Evolutionary conservation across 2,113 vertebrate genomes (phyloP), one percentile per base, ranked within the genome.

Genomic region (Myanophis thanlyinensis): DNA sequence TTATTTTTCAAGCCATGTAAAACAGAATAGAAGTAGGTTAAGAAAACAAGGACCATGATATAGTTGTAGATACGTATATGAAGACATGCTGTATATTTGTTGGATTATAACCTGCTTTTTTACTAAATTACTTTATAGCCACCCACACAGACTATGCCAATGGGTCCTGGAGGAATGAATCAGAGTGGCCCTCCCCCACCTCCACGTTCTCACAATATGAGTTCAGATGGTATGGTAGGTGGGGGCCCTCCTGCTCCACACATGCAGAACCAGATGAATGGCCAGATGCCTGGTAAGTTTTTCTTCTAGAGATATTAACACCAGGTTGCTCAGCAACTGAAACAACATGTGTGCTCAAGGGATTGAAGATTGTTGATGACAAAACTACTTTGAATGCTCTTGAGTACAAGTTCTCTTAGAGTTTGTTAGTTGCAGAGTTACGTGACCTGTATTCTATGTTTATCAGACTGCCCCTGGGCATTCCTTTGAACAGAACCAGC

Each of bases 241-340:
- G 98, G 98, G 94, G 99, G 98, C 96, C 98, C 99, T 96, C 98
- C 99, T 96, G 98, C 98, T 89, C 98, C 99, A 93, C 99, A 99
- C 98, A 99, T 99, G 98, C 99, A 99, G 97, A 99, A 97, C 98
- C 99, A 99, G 98, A 99, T 99, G 99, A 99, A 99, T 97, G 99
- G 99, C 97, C 99, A 99, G 98, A 99, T 99, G 98, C 99, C 99
- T 97, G 99, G 99, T 99, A 98, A 98, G 98, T 98, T 96, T 97
- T 95, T 96, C 96, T 96, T 97, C 97, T 96, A 95, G 93, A 98
- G 97, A 98, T 97, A 98, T 98, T 98, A 98, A 97, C 98, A 97
- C 97, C 97, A 96, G 95, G 98, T 99, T 98, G 98, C 98, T 97
- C 98, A 98, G 98, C 98, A 99, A 99, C 98, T 97, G 96, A 97